Base-by-base conservation (phyloP, 2,113 vertebrate species). In the Nothocercus julius region DNA sequence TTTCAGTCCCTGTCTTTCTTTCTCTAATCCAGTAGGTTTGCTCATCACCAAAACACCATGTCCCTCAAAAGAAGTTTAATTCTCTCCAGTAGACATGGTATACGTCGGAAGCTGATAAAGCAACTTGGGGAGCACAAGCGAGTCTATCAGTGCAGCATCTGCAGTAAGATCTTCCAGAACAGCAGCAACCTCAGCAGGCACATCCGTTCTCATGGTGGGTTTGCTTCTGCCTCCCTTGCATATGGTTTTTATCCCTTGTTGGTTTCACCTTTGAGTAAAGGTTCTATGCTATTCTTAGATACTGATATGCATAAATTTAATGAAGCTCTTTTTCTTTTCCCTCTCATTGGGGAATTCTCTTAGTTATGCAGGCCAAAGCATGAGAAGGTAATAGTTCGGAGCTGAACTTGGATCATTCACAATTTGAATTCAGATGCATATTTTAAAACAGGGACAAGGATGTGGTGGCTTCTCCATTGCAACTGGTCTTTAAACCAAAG, bases 121-220 rank as follows among this genome's bases (percentile, higher is more conserved):
- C 98, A 98, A 79, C 98, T 98, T 24, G 98, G 98, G 61, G 99
- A 99, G 95, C 99, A 99, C 97, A 99, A 99, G 95, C 97, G 99
- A 28, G 98, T 99, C 21, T 99, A 99, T 97, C 98, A 99, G 96
- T 99, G 99, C 95, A 97, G 98, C 68, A 98, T 99, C 95, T 99
- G 99, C 97, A 99, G 97, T 94, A 99, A 99, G 97, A 96, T 99
- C 97, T 99, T 99, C 98, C 99, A 99, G 98, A 99, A 99, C 98
- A 99, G 99, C 98, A 99, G 99, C 98, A 99, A 99, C 97, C 98
- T 99, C 90, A 99, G 99, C 98, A 95, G 99, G 58, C 99, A 99
- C 95, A 97, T 99, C 96, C 98, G 99, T 38, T 99, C 99, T 7
- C 99, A 99, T 0, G 99, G 99, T 99, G 97, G 92, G 97, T 95